phyloP scores from a whole-genome alignment of 2,113 vertebrate species.

The Balaeniceps rex region DNA sequence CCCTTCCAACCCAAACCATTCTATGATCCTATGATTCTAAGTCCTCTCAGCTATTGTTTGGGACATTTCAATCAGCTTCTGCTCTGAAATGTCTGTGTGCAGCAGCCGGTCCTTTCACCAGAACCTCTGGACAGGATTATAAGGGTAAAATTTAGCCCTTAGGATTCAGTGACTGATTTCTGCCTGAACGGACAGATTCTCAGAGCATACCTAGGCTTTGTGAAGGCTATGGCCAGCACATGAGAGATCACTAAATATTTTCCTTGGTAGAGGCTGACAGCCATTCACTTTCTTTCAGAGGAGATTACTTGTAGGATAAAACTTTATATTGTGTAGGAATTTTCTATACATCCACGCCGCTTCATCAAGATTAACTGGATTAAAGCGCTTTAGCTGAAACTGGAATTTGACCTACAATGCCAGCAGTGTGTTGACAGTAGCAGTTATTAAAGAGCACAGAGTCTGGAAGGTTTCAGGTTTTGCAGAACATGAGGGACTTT shows the following conservation, averaged over 20 bases:
- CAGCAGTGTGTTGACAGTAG: background rate
- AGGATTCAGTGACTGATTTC: background rate
- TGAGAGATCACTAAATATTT: background rate
- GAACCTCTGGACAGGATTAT: background rate
- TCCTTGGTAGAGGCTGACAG: background rate
- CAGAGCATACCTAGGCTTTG: background rate
- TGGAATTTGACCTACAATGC: background rate
- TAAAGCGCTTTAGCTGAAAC: background rate
- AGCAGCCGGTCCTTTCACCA: background rate
- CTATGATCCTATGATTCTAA: background rate
- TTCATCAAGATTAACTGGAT: background rate
- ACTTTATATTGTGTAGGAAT: background rate
- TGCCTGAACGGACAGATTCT: background rate
- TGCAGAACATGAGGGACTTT: background rate
- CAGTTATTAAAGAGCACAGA: background rate
- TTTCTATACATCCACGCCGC: background rate
- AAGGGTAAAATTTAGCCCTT: background rate
- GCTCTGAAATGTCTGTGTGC: background rate
- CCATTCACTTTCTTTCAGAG: slow-evolving; percentile 19
- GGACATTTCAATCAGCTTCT: background rate
- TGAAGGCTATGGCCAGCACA: background rate
- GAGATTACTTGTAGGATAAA: background rate
- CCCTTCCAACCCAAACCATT: background rate
- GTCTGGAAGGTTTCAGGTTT: background rate
- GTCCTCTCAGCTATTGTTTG: background rate